Evolutionary conservation across 2,797 vertebrate genomes (phyloP).

Genomic region (Paedocypris micromegethes): DNA sequence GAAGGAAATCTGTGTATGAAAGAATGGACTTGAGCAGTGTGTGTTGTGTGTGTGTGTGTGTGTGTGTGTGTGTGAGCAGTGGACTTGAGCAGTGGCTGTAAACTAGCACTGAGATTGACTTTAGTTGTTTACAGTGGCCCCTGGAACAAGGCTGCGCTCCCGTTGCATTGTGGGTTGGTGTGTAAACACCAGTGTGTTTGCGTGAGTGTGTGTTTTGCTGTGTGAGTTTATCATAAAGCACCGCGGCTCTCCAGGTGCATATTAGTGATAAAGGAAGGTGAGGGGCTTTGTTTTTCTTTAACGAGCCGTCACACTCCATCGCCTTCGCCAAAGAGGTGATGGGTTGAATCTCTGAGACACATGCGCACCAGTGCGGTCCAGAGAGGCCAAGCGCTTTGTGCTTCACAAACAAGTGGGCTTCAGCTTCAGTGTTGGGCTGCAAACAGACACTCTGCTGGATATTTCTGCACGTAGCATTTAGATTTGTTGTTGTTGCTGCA

Average conservation of each 20-base stretch:
- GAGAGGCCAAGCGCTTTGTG: conserved; percentile 19
- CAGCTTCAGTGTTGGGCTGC: neutral
- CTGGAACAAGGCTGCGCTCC: conserved; percentile 30
- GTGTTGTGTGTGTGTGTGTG: neutral
- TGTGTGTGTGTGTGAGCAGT: conserved; percentile 17
- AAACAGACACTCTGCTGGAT: neutral
- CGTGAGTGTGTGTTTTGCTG: conserved; percentile 28
- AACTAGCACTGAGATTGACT: conserved; percentile 36
- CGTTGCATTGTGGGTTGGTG: conserved; percentile 36
- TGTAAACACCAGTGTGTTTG: conserved; percentile 40
- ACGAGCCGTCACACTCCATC: conserved; percentile 51
- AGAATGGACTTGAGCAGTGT: conserved; percentile 29
- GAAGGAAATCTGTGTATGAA: conserved; percentile 22
- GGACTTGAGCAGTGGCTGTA: conserved; percentile 37
- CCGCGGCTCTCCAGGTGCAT: conserved; percentile 50
- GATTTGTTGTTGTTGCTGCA: too few relatives aligned
- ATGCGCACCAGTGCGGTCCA: conserved; percentile 37
- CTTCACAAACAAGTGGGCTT: conserved; percentile 5
- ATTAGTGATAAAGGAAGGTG: conserved; percentile 56
- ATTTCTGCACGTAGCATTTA: too few relatives aligned
- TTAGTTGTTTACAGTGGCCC: conserved; percentile 42
- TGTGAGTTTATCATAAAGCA: conserved; percentile 50
- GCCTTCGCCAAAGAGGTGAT: conserved; percentile 46
- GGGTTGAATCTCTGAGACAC: conserved; percentile 46
- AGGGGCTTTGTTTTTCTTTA: conserved; percentile 51